A percentile compares a stretch with the other conserved stretches of the same genome.
Conservation (phyloP, 2,797 vertebrate species). For the Myiothlypis chrysogaster region DNA sequence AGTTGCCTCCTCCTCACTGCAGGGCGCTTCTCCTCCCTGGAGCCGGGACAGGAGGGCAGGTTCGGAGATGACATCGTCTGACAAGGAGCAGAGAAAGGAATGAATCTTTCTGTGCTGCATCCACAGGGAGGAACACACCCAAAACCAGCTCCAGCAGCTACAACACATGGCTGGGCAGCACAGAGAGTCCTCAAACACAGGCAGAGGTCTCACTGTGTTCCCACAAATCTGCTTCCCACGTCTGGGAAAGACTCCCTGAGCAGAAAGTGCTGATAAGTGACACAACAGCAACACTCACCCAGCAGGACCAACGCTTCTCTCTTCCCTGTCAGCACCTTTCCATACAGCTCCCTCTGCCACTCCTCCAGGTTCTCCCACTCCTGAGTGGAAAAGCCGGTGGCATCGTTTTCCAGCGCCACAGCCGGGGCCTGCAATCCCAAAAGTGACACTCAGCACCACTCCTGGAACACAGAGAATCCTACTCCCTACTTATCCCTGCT, state of each 20-base stretch:
- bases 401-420: not conserved
- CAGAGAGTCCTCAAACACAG: accelerated
- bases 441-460: accelerated
- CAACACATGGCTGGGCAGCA: not conserved
- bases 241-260: not conserved
- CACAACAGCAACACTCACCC: not conserved
- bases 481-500: no score
- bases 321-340: conserved; percentile 56
- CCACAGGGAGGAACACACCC: not conserved
- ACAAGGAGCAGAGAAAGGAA: not conserved
- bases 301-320: conserved; percentile 48
- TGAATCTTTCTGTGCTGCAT: accelerated
- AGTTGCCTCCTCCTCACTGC: not conserved
- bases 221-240: not conserved
- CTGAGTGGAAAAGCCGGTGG: conserved; percentile 22
- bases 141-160: not conserved
- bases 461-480: not conserved
- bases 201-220: accelerated
- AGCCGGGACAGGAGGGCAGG: conserved; percentile 32
- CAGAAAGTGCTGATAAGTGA: accelerated
- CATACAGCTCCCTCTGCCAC: conserved; percentile 67
- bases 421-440: conserved; percentile 45
- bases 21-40: conserved; percentile 37
- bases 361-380: conserved; percentile 64
- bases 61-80: conserved; percentile 43